These are phyloP conservation scores for Chrysogorgia sp. DNA, from an alignment of 92 coral and sea anemone species.

Conservation along the genomic window DNA sequence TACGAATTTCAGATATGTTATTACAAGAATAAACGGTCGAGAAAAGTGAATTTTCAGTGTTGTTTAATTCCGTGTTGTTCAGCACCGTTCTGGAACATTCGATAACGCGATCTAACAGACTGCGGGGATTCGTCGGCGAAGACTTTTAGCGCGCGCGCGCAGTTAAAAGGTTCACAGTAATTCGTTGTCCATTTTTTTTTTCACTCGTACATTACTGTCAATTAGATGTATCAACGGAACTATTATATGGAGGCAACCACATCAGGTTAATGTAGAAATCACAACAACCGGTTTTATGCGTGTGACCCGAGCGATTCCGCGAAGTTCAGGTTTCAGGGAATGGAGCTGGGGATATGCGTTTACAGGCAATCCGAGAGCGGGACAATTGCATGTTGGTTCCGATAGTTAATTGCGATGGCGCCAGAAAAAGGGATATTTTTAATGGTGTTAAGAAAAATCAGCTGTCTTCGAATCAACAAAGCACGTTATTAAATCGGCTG, in stretches of 20 bases:
- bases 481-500: conserved; percentile 5
- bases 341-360: no score
- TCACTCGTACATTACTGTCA: no score
- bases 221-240: no score
- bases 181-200: no score
- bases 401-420: conserved; percentile 31
- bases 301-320: no score
- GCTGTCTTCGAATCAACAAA: conserved; percentile 31
- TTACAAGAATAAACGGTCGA: conserved; percentile 9
- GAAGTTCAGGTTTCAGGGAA: neutral
- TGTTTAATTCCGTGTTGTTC: neutral
- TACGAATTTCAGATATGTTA: neutral
- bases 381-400: neutral
- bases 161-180: no score
- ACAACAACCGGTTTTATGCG: neutral
- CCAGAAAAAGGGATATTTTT: conserved; percentile 1
- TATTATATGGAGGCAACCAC: no score
- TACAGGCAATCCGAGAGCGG: neutral
- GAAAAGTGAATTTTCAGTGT: neutral
- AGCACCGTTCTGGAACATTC: neutral
- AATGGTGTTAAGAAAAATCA: conserved; percentile 23
- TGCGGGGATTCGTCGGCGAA: no score
- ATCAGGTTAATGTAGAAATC: neutral
- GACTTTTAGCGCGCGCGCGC: no score
- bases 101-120: no score